Conservation (phyloP, 1,140 invertebrate species). For the Drosophila parabipectinata region DNA sequence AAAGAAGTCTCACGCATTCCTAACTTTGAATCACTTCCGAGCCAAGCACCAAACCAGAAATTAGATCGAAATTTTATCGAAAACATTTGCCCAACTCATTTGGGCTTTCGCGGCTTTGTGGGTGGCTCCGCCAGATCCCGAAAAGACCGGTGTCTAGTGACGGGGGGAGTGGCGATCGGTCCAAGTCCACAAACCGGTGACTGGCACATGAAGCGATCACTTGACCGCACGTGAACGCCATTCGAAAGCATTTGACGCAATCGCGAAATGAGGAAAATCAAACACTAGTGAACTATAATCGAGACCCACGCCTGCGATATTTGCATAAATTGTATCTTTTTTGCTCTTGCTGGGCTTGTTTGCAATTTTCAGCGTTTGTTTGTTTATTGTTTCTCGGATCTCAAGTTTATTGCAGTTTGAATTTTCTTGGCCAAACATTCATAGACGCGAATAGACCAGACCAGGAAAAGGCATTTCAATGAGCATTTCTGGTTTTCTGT, state of each 20-base stretch:
- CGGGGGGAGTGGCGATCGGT: background rate
- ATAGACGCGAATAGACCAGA: too few relatives aligned
- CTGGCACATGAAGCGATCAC: slow-evolving; percentile 70
- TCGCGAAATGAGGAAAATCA: slow-evolving; percentile 36
- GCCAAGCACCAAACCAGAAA: slow-evolving; percentile 20
- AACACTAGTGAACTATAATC: background rate
- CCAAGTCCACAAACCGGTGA: slow-evolving; percentile 12
- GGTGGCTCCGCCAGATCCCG: slow-evolving; percentile 11
- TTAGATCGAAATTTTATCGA: slow-evolving; percentile 32
- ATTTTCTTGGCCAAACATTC: slow-evolving; percentile 28
- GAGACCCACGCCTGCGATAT: background rate
- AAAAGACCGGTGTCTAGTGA: background rate
- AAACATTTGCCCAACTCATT: slow-evolving; percentile 72
- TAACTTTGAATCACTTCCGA: slow-evolving; percentile 24
- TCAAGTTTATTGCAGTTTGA: too few relatives aligned
- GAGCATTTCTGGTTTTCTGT: slow-evolving; percentile 9
- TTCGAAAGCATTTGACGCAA: slow-evolving; percentile 42
- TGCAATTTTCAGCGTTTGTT: too few relatives aligned
- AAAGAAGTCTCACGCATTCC: background rate
- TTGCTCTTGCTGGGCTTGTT: too few relatives aligned
- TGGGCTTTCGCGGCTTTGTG: slow-evolving; percentile 33
- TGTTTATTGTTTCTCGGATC: too few relatives aligned
- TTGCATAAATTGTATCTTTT: background rate
- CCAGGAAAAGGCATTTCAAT: background rate
- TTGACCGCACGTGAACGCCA: slow-evolving; percentile 73